Conservation (phyloP, 2,888 invertebrate genomes). For the Hedya salicella region DNA sequence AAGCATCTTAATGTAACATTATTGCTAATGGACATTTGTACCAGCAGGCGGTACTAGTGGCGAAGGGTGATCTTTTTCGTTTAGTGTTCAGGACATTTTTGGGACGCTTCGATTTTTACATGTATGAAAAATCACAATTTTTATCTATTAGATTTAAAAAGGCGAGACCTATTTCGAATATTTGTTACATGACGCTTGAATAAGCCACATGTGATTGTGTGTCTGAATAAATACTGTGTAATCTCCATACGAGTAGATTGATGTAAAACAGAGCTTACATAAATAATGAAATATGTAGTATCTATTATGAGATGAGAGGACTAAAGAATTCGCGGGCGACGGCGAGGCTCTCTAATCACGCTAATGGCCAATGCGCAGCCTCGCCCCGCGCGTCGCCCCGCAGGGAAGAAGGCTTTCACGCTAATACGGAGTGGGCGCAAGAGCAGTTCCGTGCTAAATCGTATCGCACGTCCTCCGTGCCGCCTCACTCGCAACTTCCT, state of each 20-base stretch:
- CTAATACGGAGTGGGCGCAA: constrained; percentile 77
- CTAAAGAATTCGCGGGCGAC: constrained; percentile 80
- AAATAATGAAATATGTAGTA: constrained; percentile 84
- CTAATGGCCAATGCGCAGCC: constrained; percentile 84
- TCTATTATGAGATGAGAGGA: constrained; percentile 79
- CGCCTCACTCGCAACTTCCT: constrained; percentile 50
- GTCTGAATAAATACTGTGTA: constrained; percentile 68
- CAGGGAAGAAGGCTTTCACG: constrained; percentile 73
- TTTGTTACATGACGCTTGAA: constrained; percentile 10
- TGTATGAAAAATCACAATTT: no score
- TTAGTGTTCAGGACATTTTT: no score
- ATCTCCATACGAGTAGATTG: constrained; percentile 71
- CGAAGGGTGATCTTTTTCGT: neutral
- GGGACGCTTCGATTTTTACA: no score
- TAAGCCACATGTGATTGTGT: constrained; percentile 46
- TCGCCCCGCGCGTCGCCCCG: constrained; percentile 52
- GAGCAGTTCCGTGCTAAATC: constrained; percentile 73
- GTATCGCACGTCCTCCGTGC: constrained; percentile 67
- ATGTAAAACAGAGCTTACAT: constrained; percentile 81
- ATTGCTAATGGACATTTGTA: no score
- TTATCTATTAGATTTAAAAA: neutral
- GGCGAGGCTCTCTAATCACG: constrained; percentile 81
- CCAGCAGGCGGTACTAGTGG: no score
- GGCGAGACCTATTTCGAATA: neutral
- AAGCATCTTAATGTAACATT: no score